Conservation (phyloP, 2,888 invertebrate genomes). For the Ditylenchus weischeri region DNA sequence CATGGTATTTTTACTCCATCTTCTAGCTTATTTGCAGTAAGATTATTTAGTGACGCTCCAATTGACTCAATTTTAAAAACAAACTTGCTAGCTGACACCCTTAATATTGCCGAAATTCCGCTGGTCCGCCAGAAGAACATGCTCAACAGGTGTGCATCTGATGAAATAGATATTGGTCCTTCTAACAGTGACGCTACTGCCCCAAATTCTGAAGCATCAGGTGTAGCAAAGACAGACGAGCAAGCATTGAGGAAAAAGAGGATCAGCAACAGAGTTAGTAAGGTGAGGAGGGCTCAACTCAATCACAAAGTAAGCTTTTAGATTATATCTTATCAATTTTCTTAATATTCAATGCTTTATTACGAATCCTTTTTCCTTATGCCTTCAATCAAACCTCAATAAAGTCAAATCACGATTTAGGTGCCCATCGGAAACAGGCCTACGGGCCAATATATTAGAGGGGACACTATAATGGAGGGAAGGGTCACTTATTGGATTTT, state of each 20-base stretch:
- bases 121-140: conserved; percentile 53
- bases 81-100: conserved; percentile 80
- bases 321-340: not conserved
- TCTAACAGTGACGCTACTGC: conserved; percentile 13
- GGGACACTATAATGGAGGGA: no score
- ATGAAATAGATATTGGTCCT: conserved; percentile 16
- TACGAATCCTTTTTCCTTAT: not conserved
- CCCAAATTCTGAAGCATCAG: not conserved
- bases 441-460: no score
- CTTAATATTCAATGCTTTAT: not conserved
- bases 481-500: no score
- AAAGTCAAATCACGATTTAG: no score
- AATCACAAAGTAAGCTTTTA: conserved; percentile 7
- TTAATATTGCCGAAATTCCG: conserved; percentile 80
- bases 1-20: conserved; percentile 41
- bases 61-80: conserved; percentile 88
- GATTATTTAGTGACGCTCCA: conserved; percentile 73
- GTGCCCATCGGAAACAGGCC: no score
- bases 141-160: conserved; percentile 25
- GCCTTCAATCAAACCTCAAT: no score
- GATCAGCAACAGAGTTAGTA: not conserved
- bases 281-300: conserved; percentile 4
- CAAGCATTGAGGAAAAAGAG: not conserved
- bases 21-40: not conserved
- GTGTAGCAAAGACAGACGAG: not conserved